phyloP scores from a whole-genome alignment of 2,888 invertebrate species.

The Eueremaeus valkanovi region DNA sequence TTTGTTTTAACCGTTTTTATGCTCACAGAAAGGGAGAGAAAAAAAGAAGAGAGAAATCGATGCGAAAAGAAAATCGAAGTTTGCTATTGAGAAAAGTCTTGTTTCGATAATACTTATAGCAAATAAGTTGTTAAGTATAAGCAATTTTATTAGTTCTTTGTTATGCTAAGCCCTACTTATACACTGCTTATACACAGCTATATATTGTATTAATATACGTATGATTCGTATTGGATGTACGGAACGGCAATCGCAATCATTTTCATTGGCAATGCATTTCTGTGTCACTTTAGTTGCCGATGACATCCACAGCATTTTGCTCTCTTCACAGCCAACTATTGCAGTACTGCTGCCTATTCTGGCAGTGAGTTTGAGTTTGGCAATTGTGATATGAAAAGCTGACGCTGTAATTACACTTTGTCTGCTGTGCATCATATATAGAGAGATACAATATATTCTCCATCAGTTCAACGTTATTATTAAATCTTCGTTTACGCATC shows the following conservation, averaged over 20 bases:
- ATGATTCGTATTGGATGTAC: neutral
- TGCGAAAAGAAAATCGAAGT: neutral
- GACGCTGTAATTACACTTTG: conserved; percentile 27
- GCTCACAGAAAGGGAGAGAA: neutral
- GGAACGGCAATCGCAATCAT: neutral
- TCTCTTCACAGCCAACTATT: neutral
- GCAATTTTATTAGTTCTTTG: conserved; percentile 14
- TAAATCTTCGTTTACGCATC: conserved; percentile 19
- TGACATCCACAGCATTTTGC: conserved; percentile 23
- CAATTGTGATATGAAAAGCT: conserved; percentile 27
- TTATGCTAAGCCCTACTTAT: too few relatives aligned
- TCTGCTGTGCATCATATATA: conserved; percentile 12
- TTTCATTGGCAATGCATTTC: conserved; percentile 9
- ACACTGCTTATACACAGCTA: too few relatives aligned
- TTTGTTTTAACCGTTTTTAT: neutral
- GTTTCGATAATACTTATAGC: neutral
- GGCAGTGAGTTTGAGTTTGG: conserved; percentile 3
- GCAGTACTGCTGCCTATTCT: neutral
- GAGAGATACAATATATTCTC: neutral
- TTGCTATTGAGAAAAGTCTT: neutral
- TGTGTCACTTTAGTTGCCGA: conserved; percentile 9
- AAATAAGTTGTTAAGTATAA: conserved; percentile 12
- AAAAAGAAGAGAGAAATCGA: neutral
- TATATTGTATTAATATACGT: neutral
- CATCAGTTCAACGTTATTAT: conserved; percentile 3